A percentile compares a stretch with the other conserved stretches of the same genome.
phyloP scores from a whole-genome alignment of 2,888 invertebrate genomes.

The Apomyelois bistriatella region DNA sequence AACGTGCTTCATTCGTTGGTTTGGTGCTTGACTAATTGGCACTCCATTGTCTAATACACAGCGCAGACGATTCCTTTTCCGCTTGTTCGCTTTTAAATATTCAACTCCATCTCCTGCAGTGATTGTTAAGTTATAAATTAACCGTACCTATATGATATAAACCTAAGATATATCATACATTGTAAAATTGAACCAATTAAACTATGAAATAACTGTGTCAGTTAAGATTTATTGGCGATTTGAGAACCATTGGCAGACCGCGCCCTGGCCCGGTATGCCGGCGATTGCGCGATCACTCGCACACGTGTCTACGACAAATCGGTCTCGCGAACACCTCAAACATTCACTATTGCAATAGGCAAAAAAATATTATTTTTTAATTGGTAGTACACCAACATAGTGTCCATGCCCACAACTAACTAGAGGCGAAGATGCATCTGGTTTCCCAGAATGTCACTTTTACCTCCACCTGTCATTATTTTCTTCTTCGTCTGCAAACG shows the following conservation, averaged over 20 bases:
- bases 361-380: conserved; percentile 1
- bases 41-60: conserved; percentile 28
- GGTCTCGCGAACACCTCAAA: conserved; percentile 21
- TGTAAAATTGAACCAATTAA: conserved; percentile 17
- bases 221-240: conserved; percentile 50
- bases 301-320: conserved; percentile 56
- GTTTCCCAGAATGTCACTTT: conserved; percentile 19
- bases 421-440: background rate
- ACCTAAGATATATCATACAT: background rate
- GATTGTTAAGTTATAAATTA: background rate
- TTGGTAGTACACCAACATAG: background rate
- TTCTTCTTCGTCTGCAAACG: conserved; percentile 61
- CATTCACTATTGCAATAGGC: conserved; percentile 15
- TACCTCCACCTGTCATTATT: conserved; percentile 50
- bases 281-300: conserved; percentile 54
- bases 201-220: conserved; percentile 31
- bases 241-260: conserved; percentile 53
- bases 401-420: background rate
- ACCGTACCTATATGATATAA: background rate
- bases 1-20: conserved; percentile 16
- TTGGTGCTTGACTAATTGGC: conserved; percentile 31
- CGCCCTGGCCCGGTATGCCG: conserved; percentile 62
- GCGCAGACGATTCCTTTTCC: conserved; percentile 15
- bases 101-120: background rate
- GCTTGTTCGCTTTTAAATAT: conserved; percentile 3